These are phyloP conservation scores for Trachurus trachurus DNA, from an alignment of 2,797 vertebrate genomes.

Conservation along the genomic window DNA sequence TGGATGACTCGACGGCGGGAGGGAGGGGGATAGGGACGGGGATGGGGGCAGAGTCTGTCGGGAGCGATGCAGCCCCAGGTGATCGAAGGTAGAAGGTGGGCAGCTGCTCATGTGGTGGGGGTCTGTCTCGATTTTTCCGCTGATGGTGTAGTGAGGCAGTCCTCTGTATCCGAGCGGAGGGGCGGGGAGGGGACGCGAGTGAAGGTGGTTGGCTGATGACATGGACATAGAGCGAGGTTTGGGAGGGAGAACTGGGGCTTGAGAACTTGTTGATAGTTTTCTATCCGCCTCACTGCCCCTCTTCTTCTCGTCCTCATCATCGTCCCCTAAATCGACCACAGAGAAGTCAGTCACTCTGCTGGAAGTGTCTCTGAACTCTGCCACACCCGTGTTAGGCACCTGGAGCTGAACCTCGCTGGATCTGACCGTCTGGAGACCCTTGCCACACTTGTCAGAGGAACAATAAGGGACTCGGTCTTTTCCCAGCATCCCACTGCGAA, in stretches of 20 bases:
- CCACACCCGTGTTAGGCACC: constrained; percentile 84
- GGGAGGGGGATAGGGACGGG: constrained; percentile 86
- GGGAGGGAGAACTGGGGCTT: constrained; percentile 85
- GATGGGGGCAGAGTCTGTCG: constrained; percentile 85
- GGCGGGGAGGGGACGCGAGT: constrained; percentile 86
- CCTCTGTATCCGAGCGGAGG: constrained; percentile 85
- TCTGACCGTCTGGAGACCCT: constrained; percentile 81
- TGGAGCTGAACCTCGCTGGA: constrained; percentile 86
- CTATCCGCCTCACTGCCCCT: constrained; percentile 62
- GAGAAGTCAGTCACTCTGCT: constrained; percentile 87
- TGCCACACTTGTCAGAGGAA: constrained; percentile 73
- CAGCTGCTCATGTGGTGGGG: constrained; percentile 87
- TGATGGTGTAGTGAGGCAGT: constrained; percentile 80
- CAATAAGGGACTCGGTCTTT: constrained; percentile 82
- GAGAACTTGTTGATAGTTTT: constrained; percentile 61
- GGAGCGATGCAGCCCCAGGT: constrained; percentile 87
- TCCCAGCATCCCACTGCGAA: constrained; percentile 81
- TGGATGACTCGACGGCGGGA: constrained; percentile 84
- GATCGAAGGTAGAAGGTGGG: constrained; percentile 86
- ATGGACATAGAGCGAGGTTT: constrained; percentile 87
- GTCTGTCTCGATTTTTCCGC: constrained; percentile 87
- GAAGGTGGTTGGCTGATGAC: constrained; percentile 83
- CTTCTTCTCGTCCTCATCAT: constrained; percentile 73
- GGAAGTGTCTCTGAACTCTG: constrained; percentile 84
- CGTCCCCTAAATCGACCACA: constrained; percentile 85